Evolutionary conservation across 2,888 invertebrate genomes (phyloP).

Genomic region (Drosophila nr. medialis): DNA sequence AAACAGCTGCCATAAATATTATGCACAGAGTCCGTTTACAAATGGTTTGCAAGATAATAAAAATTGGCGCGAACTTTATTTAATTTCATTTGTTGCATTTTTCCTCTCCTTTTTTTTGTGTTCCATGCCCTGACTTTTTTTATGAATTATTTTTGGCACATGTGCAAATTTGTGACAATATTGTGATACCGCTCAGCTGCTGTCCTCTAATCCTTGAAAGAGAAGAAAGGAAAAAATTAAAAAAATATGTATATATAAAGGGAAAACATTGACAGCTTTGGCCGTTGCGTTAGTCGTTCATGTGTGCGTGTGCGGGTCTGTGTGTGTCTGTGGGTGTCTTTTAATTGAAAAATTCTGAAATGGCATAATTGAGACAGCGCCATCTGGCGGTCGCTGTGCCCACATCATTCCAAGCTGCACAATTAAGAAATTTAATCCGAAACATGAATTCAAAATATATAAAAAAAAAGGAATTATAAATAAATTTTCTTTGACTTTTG

Average conservation of each 20-base stretch:
- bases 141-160: conserved; percentile 21
- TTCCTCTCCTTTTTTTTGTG: background rate
- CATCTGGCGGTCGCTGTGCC: conserved; percentile 45
- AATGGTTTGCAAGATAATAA: conserved; percentile 9
- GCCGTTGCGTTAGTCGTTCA: background rate
- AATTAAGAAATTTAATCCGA: conserved; percentile 58
- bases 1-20: conserved; percentile 47
- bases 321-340: conserved; percentile 30
- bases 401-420: conserved; percentile 40
- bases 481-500: conserved; percentile 31
- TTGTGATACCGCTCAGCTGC: conserved; percentile 18
- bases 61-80: conserved; percentile 6
- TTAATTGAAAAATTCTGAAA: conserved; percentile 78
- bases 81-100: conserved; percentile 3
- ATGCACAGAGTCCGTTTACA: background rate
- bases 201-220: conserved; percentile 53
- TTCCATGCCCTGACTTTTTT: conserved; percentile 21
- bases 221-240: background rate
- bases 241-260: background rate
- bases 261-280: conserved; percentile 36
- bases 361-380: conserved; percentile 70
- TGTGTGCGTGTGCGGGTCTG: conserved; percentile 4
- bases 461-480: background rate
- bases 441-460: conserved; percentile 17
- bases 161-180: conserved; percentile 29